Conservation (phyloP, 2,888 invertebrate species). For the Oxystoma pomonae region DNA sequence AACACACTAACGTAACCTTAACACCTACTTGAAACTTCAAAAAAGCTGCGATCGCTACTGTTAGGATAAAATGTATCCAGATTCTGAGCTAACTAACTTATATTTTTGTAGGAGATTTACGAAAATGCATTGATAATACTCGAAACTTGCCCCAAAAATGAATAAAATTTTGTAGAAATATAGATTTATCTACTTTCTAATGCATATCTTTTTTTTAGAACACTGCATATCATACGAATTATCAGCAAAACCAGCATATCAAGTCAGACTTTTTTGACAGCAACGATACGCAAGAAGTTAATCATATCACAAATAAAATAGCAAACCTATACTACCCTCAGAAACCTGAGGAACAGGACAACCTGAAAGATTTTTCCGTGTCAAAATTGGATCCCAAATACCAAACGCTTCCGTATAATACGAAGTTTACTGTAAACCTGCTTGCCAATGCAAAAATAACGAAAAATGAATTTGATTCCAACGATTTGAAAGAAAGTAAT, state of each 20-base stretch:
- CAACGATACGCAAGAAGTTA: conserved; percentile 34
- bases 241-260: conserved; percentile 43
- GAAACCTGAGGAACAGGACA: conserved; percentile 44
- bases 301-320: conserved; percentile 32
- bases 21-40: no score
- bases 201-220: conserved; percentile 30
- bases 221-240: conserved; percentile 45
- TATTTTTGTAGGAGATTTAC: no score
- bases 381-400: conserved; percentile 87
- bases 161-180: no score
- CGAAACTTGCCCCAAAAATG: no score
- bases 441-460: conserved; percentile 36
- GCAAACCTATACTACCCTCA: conserved; percentile 29
- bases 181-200: no score
- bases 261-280: conserved; percentile 38
- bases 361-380: conserved; percentile 65
- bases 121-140: no score
- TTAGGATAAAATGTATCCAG: no score
- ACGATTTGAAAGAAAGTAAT: conserved; percentile 35
- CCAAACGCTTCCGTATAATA: conserved; percentile 87
- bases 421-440: conserved; percentile 70
- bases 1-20: no score
- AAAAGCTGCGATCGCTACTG: no score
- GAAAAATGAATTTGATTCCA: conserved; percentile 31
- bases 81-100: no score